Base-by-base conservation (phyloP, 1,140 invertebrate species). In the Hyles euphorbiae region DNA sequence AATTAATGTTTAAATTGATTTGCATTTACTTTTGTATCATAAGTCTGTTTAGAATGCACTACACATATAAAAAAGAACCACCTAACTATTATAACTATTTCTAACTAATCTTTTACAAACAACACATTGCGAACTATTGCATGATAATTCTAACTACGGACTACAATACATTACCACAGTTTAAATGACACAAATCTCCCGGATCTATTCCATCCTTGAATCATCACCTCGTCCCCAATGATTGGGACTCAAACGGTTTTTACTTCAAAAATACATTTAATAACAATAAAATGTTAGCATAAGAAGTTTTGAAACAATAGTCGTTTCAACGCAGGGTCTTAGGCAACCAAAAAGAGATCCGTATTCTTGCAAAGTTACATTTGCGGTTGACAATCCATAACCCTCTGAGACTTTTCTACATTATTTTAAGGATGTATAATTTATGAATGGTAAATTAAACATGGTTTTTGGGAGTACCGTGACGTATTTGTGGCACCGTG, bases 401-500 rank as follows among this genome's bases (percentile, higher is more conserved):
- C 43, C 11, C 40, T 9, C n/a, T 9, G 3, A 6, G 36, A 45
- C 11, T 40, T 5, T 40, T 0, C 8, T 40, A 40, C 36, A 40
- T 5, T 8, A 54, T 12, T 47, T 32, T 47, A 56, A 47, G 44
- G 34, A 56, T 47, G 8, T 8, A 11, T 8, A 5, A 22, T 34
- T 47, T 47, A n/a, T 36, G 9, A 12, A 11, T 10, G 45, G 32
- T 10, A 47, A 34, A 34, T 33, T 11, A 44, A 34, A 58, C 22
- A 43, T 70, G 57, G 70, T 53, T 32, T 62, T 40, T 70, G 48
- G 57, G 63, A 78, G 65, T 69, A 80, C 78, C 79, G 76, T 83
- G 81, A 72, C 78, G 76, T 70, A 61, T 81, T 81, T 78, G 72
- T 79, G 72, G 71, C 62, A 82, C 81, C 83, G 76, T 83, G 75